These are phyloP conservation scores for Pseudobourletiella spinata DNA, from an alignment of 1,140 invertebrate genomes.

Conservation along the genomic window DNA sequence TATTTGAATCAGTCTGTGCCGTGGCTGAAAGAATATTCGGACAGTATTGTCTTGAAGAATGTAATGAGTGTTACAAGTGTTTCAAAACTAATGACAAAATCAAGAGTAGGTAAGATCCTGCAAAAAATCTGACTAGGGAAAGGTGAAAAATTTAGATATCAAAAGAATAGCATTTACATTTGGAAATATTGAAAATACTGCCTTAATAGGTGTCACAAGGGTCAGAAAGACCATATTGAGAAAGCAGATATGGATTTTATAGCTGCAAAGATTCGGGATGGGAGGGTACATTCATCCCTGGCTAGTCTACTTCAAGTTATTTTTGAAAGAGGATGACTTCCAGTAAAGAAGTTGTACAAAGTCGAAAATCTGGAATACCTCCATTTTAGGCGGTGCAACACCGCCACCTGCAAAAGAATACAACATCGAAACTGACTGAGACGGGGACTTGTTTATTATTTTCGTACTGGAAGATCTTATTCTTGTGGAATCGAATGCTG, in stretches of 20 bases:
- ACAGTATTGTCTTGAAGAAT: conserved; percentile 19
- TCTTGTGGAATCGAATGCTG: no score
- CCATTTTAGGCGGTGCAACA: no score
- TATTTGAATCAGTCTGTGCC: conserved; percentile 25
- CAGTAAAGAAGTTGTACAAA: no score
- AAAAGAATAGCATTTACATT: no score
- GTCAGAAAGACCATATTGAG: conserved; percentile 23
- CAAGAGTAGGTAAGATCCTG: conserved; percentile 24
- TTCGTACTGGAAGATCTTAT: no score
- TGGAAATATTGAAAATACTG: not conserved
- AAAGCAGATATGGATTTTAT: conserved; percentile 25
- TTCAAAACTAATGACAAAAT: conserved; percentile 3
- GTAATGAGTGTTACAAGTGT: conserved; percentile 17
- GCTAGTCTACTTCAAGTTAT: conserved; percentile 10
- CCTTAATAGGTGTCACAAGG: conserved; percentile 20
- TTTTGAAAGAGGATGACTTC: conserved; percentile 33
- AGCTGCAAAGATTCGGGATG: conserved; percentile 16
- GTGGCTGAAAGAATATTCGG: conserved; percentile 26
- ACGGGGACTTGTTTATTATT: no score
- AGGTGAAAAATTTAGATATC: no score
- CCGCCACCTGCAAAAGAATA: no score
- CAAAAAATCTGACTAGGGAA: no score
- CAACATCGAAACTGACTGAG: no score
- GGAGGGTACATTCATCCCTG: conserved; percentile 2
- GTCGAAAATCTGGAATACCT: no score